Percentiles rank a stretch among this genome's conserved stretches.
Conservation (phyloP, 2,888 invertebrate genomes). For the Ligdia adustata region DNA sequence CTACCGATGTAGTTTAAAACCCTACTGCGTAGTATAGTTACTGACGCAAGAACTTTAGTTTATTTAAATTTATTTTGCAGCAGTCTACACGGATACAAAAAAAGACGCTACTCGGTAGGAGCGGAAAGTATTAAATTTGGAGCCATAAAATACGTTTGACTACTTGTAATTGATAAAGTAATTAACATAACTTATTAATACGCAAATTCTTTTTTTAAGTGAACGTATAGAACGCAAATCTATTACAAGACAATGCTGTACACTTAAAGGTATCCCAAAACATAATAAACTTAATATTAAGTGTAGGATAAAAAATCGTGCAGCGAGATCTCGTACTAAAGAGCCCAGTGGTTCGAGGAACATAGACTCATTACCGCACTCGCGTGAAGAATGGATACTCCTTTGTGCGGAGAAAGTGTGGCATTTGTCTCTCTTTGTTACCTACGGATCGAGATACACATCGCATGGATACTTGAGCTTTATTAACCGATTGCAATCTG, state of each 20-base stretch:
- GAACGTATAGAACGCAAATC: background rate
- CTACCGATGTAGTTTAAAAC: constrained; percentile 31
- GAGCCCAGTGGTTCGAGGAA: constrained; percentile 39
- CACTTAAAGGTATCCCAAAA: no score
- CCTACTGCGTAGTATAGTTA: constrained; percentile 2
- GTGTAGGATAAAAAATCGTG: background rate
- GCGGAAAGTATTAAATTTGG: no score
- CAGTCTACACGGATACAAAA: no score
- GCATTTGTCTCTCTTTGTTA: constrained; percentile 75
- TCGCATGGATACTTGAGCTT: constrained; percentile 48
- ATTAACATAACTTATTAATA: background rate
- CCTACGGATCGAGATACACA: constrained; percentile 52
- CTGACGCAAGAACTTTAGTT: no score
- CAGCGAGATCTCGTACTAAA: constrained; percentile 10
- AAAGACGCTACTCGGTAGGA: no score
- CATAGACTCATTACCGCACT: constrained; percentile 68
- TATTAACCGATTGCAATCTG: constrained; percentile 46
- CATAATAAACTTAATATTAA: no score
- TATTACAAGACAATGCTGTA: no score
- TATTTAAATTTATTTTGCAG: no score
- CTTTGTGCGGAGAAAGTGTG: constrained; percentile 67
- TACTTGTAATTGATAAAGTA: background rate
- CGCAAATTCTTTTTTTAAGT: background rate
- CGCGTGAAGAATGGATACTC: constrained; percentile 71
- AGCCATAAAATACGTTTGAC: background rate